A percentile compares a stretch with the other conserved stretches of the same genome.
phyloP scores from a whole-genome alignment of 2,113 vertebrate genomes.

The Glareola pratincola region DNA sequence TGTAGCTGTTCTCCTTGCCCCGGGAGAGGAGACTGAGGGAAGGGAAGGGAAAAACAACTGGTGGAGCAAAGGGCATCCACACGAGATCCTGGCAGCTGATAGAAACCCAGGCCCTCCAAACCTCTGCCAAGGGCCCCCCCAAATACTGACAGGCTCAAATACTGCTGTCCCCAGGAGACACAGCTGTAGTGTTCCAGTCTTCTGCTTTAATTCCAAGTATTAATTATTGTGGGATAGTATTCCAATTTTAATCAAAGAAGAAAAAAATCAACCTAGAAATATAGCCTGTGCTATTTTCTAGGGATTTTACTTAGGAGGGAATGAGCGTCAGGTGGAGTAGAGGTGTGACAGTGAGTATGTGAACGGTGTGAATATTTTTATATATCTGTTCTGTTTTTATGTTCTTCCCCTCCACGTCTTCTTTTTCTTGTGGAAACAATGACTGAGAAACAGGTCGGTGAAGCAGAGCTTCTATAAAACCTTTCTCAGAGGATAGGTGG shows the following conservation, averaged over 20 bases:
- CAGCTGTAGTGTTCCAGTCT: background rate
- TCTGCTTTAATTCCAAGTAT: background rate
- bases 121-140: fast-evolving
- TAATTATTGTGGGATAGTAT: background rate
- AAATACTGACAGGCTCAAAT: background rate
- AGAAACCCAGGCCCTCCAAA: background rate
- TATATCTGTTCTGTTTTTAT: background rate
- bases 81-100: background rate
- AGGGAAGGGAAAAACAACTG: background rate
- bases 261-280: background rate
- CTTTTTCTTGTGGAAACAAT: background rate
- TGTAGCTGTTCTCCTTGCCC: background rate
- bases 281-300: background rate
- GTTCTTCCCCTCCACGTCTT: background rate
- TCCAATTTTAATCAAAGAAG: background rate
- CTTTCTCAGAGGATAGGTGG: background rate
- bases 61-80: background rate
- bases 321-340: background rate
- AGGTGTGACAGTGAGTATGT: background rate
- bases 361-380: background rate
- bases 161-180: background rate
- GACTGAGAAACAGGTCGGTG: background rate
- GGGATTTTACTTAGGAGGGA: background rate
- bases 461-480: background rate
- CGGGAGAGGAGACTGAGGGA: background rate